Percentiles rank a stretch among this genome's conserved stretches.
Conservation (phyloP, 2,113 vertebrate species). For the Prinia subflava region DNA sequence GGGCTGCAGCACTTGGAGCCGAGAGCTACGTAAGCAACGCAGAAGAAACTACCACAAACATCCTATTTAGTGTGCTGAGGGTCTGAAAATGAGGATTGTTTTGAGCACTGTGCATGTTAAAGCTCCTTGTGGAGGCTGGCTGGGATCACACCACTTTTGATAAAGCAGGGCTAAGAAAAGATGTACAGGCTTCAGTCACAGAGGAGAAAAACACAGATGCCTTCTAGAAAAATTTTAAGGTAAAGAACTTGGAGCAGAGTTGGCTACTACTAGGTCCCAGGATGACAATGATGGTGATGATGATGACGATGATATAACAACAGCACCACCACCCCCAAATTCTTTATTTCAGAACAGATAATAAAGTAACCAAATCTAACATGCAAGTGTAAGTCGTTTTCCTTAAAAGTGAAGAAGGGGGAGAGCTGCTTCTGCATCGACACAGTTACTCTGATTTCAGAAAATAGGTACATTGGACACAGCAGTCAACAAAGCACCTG, state of each 20-base stretch:
- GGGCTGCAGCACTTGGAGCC: fast-evolving
- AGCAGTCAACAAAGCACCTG: neutral
- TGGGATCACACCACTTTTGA: neutral
- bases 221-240: neutral
- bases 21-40: neutral
- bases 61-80: neutral
- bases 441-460: neutral
- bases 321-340: neutral
- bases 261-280: neutral
- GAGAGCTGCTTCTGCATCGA: neutral
- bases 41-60: neutral
- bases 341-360: neutral
- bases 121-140: neutral
- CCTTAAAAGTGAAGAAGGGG: neutral
- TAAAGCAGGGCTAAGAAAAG: neutral
- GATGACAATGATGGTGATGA: neutral
- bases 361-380: neutral
- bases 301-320: neutral
- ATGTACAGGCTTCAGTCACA: neutral
- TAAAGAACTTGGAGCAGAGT: neutral
- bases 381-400: neutral
- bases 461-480: neutral
- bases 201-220: neutral
- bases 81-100: neutral
- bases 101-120: neutral